phyloP scores from a whole-genome alignment of 2,797 vertebrate species.

The Esox lucius region DNA sequence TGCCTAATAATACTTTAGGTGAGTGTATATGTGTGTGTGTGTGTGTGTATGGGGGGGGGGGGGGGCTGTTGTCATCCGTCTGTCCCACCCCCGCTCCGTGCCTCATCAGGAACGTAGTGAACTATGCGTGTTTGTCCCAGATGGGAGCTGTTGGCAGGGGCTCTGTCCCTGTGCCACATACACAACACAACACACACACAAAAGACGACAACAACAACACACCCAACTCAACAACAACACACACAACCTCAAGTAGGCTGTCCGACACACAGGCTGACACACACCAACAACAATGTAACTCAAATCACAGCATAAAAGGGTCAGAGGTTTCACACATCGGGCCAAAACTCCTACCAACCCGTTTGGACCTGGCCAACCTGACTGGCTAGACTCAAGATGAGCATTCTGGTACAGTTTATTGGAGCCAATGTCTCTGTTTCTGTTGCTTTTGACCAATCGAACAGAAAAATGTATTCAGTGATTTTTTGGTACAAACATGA shows the following conservation, averaged over 20 bases:
- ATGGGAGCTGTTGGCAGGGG: constrained; percentile 26
- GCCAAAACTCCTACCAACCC: not conserved
- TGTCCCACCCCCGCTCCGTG: constrained; percentile 14
- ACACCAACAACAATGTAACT: not conserved
- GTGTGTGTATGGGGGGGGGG: not conserved
- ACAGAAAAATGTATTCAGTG: not conserved
- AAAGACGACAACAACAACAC: not conserved
- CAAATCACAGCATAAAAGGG: not conserved
- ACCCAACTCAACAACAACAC: not conserved
- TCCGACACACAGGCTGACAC: not conserved
- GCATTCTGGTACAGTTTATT: not conserved
- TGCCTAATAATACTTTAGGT: no score
- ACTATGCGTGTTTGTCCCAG: constrained; percentile 9
- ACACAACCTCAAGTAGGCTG: not conserved
- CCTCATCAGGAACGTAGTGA: constrained; percentile 16
- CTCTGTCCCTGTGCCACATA: constrained; percentile 11
- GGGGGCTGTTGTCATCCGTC: constrained; percentile 15
- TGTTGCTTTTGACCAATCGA: not conserved
- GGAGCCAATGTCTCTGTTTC: not conserved
- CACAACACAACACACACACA: not conserved
- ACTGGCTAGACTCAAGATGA: not conserved
- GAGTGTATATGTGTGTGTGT: not conserved
- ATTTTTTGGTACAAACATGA: not conserved
- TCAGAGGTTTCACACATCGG: not conserved
- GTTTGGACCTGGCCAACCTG: not conserved